phyloP scores from a whole-genome alignment of 2,888 invertebrate species.

The Gandaritis pyraliata region DNA sequence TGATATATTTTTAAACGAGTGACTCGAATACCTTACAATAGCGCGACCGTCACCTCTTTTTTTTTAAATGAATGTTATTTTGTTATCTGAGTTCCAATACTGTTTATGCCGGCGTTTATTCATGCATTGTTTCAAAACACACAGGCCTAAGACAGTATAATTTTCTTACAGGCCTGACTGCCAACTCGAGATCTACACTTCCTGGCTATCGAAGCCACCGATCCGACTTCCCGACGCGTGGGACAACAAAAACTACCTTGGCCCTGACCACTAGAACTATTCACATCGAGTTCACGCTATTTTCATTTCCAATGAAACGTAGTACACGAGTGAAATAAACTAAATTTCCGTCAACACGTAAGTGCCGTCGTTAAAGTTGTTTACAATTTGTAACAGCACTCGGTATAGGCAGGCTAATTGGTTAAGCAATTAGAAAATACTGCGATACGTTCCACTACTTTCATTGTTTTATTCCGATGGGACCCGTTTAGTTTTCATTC shows the following conservation, averaged over 20 bases:
- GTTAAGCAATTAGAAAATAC: constrained; percentile 45
- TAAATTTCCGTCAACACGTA: constrained; percentile 28
- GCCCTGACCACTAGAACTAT: constrained; percentile 28
- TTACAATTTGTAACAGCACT: constrained; percentile 40
- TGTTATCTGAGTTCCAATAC: no score
- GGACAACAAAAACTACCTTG: constrained; percentile 62
- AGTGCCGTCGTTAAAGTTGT: constrained; percentile 19
- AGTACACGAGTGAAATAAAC: constrained; percentile 11
- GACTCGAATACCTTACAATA: no score
- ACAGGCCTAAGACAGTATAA: neutral
- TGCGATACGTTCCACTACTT: constrained; percentile 32
- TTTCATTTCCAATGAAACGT: constrained; percentile 17
- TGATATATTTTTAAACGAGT: neutral
- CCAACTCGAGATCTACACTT: constrained; percentile 71
- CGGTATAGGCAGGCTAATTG: constrained; percentile 39
- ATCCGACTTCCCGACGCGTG: constrained; percentile 66
- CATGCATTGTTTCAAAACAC: neutral
- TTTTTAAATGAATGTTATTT: no score
- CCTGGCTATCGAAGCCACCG: constrained; percentile 64
- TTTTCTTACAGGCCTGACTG: constrained; percentile 68
- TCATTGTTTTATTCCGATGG: constrained; percentile 38
- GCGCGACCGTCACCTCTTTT: no score
- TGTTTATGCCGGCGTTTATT: no score
- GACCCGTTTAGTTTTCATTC: constrained; percentile 27
- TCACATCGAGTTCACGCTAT: constrained; percentile 1